A percentile compares a stretch with the other conserved stretches of the same genome.
phyloP scores from a whole-genome alignment of 2,797 vertebrate species.

The Echiichthys vipera region DNA sequence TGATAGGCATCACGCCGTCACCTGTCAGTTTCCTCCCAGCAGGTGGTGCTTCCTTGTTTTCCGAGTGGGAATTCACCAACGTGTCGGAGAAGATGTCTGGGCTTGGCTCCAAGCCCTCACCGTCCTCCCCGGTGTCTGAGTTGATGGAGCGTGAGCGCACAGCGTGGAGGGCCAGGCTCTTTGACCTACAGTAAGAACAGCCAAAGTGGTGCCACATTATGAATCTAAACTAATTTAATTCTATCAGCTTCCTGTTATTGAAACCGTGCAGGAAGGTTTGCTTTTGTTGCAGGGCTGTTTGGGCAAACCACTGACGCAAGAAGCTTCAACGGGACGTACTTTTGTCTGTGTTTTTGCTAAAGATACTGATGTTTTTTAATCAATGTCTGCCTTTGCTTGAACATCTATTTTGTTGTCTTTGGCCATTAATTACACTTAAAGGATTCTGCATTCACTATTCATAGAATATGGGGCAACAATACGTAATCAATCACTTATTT shows the following conservation, averaged over 20 bases:
- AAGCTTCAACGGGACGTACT: too few relatives aligned
- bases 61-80: slow-evolving; percentile 66
- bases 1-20: slow-evolving; percentile 35
- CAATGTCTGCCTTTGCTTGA: neutral
- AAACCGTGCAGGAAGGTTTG: neutral
- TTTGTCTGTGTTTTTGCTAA: too few relatives aligned
- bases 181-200: slow-evolving; percentile 85
- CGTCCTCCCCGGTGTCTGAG: slow-evolving; percentile 81
- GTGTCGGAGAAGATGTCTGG: slow-evolving; percentile 80
- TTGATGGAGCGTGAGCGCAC: slow-evolving; percentile 79
- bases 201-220: neutral
- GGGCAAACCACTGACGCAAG: neutral
- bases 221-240: neutral
- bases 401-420: neutral
- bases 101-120: slow-evolving; percentile 73
- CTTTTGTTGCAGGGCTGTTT: neutral
- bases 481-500: too few relatives aligned
- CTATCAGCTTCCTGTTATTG: neutral
- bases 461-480: too few relatives aligned
- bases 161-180: slow-evolving; percentile 89
- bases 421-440: neutral
- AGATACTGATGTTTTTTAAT: neutral
- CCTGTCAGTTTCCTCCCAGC: slow-evolving; percentile 40
- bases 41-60: slow-evolving; percentile 51
- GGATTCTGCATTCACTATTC: neutral